Conservation (phyloP, 2,113 vertebrate species). For the Uria aalge region DNA sequence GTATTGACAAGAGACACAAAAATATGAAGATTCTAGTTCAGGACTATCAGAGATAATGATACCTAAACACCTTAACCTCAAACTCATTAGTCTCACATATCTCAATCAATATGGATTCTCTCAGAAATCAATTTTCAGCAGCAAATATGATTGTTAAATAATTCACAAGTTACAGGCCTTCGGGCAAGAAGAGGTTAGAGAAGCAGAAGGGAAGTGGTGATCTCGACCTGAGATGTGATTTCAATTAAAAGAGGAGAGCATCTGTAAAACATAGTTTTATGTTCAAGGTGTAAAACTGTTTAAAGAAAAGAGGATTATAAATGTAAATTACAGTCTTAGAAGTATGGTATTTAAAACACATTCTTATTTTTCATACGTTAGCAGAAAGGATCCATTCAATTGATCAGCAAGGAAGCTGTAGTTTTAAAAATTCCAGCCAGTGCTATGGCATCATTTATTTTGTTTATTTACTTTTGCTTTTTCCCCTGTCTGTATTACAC, state of each 20-base stretch:
- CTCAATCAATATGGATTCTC: slow-evolving; percentile 83
- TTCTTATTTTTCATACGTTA: not conserved
- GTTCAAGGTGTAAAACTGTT: slow-evolving; percentile 10
- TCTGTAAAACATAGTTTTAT: slow-evolving; percentile 49
- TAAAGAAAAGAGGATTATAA: slow-evolving; percentile 47
- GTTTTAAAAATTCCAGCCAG: not conserved
- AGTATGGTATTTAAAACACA: slow-evolving; percentile 3
- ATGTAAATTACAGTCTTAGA: slow-evolving; percentile 7
- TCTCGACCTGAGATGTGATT: slow-evolving; percentile 69
- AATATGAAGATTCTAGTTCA: slow-evolving; percentile 50
- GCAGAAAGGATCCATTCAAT: not conserved
- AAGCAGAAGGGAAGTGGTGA: slow-evolving; percentile 67
- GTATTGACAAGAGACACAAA: slow-evolving; percentile 46
- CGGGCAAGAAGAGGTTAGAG: slow-evolving; percentile 71
- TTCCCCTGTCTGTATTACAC: not conserved
- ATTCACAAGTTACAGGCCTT: slow-evolving; percentile 79
- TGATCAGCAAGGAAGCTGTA: not conserved
- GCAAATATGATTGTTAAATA: slow-evolving; percentile 86
- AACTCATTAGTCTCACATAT: slow-evolving; percentile 79
- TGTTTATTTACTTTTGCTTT: not conserved
- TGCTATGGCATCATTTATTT: not conserved
- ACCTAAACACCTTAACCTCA: slow-evolving; percentile 75
- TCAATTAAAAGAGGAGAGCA: slow-evolving; percentile 68
- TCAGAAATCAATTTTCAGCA: slow-evolving; percentile 80
- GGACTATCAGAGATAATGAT: slow-evolving; percentile 65